Conservation (phyloP, 2,797 vertebrate species). For the Dryobates pubescens region DNA sequence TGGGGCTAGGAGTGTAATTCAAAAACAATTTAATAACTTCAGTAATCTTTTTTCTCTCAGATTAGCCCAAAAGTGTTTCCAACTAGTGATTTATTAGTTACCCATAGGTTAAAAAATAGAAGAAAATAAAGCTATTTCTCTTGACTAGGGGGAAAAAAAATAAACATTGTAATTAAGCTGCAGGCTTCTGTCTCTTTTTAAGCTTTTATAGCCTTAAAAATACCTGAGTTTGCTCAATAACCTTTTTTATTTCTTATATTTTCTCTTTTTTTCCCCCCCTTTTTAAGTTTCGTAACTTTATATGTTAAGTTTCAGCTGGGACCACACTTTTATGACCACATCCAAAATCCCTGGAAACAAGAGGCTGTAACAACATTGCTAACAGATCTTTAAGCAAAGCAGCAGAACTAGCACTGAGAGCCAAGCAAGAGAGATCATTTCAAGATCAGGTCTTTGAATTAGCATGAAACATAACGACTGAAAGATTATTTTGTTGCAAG, state of each 20-base stretch:
- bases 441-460: slow-evolving; percentile 11
- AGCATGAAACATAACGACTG: background rate
- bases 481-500: slow-evolving; percentile 24
- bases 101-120: background rate
- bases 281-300: background rate
- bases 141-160: background rate
- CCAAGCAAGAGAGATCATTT: slow-evolving; percentile 14
- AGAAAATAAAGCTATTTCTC: background rate
- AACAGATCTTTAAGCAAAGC: slow-evolving; percentile 21
- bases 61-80: background rate
- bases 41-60: background rate
- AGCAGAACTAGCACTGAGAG: background rate
- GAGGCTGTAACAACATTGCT: slow-evolving; percentile 38
- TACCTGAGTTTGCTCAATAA: background rate
- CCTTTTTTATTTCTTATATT: background rate
- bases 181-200: background rate
- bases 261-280: background rate
- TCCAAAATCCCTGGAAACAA: slow-evolving; percentile 40
- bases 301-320: slow-evolving; percentile 17
- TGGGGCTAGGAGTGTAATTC: background rate
- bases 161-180: background rate
- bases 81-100: background rate
- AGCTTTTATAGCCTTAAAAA: background rate
- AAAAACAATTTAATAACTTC: background rate
- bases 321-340: slow-evolving; percentile 23